Base-by-base conservation (phyloP, 2,113 vertebrate species). In the Numida meleagris region DNA sequence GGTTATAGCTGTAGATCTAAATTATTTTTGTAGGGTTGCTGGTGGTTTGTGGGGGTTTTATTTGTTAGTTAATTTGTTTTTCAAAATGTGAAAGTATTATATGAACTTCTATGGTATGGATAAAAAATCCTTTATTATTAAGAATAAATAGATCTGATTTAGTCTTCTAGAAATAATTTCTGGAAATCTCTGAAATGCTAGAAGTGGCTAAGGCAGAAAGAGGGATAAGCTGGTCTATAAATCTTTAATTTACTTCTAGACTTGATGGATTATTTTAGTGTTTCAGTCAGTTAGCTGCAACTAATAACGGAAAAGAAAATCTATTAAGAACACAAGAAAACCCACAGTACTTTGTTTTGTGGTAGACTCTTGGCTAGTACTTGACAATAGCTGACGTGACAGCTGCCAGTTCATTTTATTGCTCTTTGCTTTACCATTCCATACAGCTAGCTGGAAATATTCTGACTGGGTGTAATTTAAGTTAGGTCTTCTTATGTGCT, bases 271-370 rank as follows among this genome's bases (percentile, higher is more conserved):
- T 75, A 14, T 58, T 93, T 73, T 53, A 79, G 31, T 33, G 19
- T 82, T 79, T 94, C 53, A 82, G 40, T 73, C 48, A 76, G 36
- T 45, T 92, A 76, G 67, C 63, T 89, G 18, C 34, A 45, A 74
- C 71, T 91, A 89, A 95, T 82, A 57, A 58, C 33, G 77, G 67
- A 48, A 88, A 87, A 71, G 33, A 59, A 86, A 82, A 45, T 61
- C 58, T 85, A 45, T 50, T 82, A 75, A 40, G 92, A 82, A 4
- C 6, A 10, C 5, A 25, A 75, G 86, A 78, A 74, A 62, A 14
- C 5, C 14, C 43, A 12, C 25, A 62, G 5, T 23, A 21, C 10
- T 86, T 89, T 90, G 9, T 51, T 90, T 84, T n/a, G n/a, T 34
- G n/a, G 6, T 61, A 42, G 7, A 8, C 18, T 78, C 24, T 45